Evolutionary conservation across 2,113 vertebrate species (phyloP).

Genomic region (Pseudopipra pipra): DNA sequence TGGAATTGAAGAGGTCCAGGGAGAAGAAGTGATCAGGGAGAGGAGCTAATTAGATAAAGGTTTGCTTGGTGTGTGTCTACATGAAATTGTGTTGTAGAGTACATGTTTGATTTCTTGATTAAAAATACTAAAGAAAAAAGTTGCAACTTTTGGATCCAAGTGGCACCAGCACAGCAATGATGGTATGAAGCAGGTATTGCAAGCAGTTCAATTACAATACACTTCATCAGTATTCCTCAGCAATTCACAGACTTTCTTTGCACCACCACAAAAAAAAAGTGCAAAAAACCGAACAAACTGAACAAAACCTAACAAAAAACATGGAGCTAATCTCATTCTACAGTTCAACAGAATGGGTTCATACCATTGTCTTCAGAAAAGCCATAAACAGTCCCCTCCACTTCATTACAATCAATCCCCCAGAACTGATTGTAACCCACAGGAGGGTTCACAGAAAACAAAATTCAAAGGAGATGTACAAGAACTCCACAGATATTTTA

Average conservation of each 20-base stretch:
- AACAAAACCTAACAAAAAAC: neutral
- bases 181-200: neutral
- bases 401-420: neutral
- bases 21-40: neutral
- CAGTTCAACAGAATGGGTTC: neutral
- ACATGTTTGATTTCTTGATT: neutral
- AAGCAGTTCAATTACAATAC: neutral
- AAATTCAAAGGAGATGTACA: neutral
- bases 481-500: neutral
- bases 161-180: neutral
- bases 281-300: neutral
- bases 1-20: conserved; percentile 15
- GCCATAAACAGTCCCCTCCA: neutral
- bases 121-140: neutral
- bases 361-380: neutral
- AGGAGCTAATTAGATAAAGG: conserved; percentile 13
- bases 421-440: neutral
- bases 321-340: neutral
- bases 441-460: neutral
- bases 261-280: neutral
- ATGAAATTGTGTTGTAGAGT: neutral
- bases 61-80: neutral
- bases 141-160: neutral
- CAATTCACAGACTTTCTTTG: neutral
- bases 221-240: neutral